Percentiles rank a stretch among this genome's conserved stretches.
Conservation (phyloP, 2,888 invertebrate species). For the Lapara coniferarum region DNA sequence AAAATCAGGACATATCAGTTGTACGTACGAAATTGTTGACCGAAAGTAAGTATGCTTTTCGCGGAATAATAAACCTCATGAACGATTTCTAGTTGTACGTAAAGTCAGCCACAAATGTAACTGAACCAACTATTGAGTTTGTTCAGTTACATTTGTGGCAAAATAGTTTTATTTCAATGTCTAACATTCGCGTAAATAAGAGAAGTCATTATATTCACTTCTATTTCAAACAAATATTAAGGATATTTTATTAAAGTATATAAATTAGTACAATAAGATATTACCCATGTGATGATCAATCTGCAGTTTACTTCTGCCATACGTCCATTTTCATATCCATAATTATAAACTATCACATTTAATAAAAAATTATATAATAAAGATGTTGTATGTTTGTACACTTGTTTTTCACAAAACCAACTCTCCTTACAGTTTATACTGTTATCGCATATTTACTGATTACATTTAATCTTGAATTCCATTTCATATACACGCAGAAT, state of each 20-base stretch:
- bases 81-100: no score
- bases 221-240: no score
- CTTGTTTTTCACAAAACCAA: constrained; percentile 19
- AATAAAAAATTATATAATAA: constrained; percentile 12
- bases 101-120: no score
- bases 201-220: no score
- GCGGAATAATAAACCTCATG: no score
- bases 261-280: background rate
- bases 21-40: no score
- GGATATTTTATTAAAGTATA: background rate
- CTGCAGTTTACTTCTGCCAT: constrained; percentile 22
- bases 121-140: no score
- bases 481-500: constrained; percentile 18
- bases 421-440: constrained; percentile 5
- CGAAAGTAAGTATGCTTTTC: no score
- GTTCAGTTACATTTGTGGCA: no score
- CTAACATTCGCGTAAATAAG: no score
- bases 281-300: constrained; percentile 21
- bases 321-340: background rate
- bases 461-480: constrained; percentile 18
- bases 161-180: no score
- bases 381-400: constrained; percentile 6
- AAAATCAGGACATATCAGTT: no score
- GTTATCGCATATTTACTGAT: constrained; percentile 19
- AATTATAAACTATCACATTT: constrained; percentile 8